Base-by-base conservation (phyloP, 2,113 vertebrate genomes). In the Dendrocopos noguchii region DNA sequence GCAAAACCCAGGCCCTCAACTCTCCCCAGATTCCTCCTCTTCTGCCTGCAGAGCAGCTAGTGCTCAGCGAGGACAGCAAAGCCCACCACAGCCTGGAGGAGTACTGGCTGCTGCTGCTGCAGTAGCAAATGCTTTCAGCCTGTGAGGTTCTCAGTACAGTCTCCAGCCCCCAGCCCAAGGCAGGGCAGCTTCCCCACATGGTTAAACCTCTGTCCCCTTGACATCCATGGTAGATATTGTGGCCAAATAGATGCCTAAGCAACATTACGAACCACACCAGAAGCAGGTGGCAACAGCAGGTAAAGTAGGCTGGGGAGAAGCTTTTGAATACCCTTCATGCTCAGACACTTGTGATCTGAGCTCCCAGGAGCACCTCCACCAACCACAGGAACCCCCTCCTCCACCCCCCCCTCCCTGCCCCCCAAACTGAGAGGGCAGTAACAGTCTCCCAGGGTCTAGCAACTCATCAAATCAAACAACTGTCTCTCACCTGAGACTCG, bases 401-500 rank as follows among this genome's bases (percentile, higher is more conserved):
- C 42, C 22, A 0, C 16, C 34, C 29, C 39, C 68, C 47, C 44
- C 3, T 8, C 14, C 22, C 21, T 19, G 13, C 21, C 44, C 22
- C 34, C 29, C 34, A 64, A 64, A 0, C 72, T 39, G 60, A 12
- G 5, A 15, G 27, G 1, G 8, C 34, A 60, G 0, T 2, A 68
- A 7, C 15, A 34, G 3, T 0, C 46, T 55, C 46, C n/a, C 57
- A 61, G 11, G 3, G 10, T 67, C 56, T 29, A 63, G 7, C 6
- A 59, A 9, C 33, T 53, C 46, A 60, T 5, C 88, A 46, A 6
- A 12, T 14, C 66, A 46, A 33, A n/a, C 25, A 66, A 59, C 5
- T 3, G 75, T 50, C 28, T 88, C 95, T 91, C 87, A 96, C 96
- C 96, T 93, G 94, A 77, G 72, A 71, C 53, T 87, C 87, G 20